A percentile compares a stretch with the other conserved stretches of the same genome.
phyloP scores from a whole-genome alignment of 2,797 vertebrate species.

The Knipowitschia caucasica region DNA sequence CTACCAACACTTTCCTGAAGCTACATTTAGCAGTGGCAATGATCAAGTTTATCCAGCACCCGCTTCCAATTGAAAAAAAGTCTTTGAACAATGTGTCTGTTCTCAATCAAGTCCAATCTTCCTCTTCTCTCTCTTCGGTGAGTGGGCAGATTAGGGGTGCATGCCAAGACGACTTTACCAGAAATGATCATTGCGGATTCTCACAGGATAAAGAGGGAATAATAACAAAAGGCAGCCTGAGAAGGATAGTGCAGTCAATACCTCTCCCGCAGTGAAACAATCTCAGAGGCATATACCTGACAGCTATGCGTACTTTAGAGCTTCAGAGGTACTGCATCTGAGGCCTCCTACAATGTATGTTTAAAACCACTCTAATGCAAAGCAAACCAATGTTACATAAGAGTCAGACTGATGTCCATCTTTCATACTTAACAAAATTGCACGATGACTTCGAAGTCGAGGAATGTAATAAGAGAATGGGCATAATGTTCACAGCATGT shows the following conservation, averaged over 20 bases:
- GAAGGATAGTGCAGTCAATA: constrained; percentile 47
- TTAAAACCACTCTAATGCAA: constrained; percentile 50
- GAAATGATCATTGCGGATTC: constrained; percentile 55
- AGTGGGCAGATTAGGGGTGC: constrained; percentile 59
- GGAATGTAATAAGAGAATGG: constrained; percentile 52
- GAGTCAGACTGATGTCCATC: constrained; percentile 45
- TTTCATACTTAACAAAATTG: constrained; percentile 31
- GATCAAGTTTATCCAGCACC: constrained; percentile 58
- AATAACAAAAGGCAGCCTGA: constrained; percentile 51
- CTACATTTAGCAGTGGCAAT: constrained; percentile 40
- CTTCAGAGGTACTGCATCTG: constrained; percentile 28
- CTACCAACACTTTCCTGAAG: constrained; percentile 11
- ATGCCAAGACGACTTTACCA: constrained; percentile 65
- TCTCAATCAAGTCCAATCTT: constrained; percentile 68
- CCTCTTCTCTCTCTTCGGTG: constrained; percentile 49
- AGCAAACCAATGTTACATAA: constrained; percentile 54
- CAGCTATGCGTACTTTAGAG: constrained; percentile 36
- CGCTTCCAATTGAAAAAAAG: constrained; percentile 63
- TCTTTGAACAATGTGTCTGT: constrained; percentile 65
- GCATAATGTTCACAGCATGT: neutral
- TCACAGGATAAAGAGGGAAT: constrained; percentile 46
- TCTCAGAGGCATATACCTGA: constrained; percentile 52
- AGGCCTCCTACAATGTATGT: constrained; percentile 36
- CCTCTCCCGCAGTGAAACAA: constrained; percentile 59
- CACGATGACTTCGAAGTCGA: constrained; percentile 46